These are phyloP conservation scores for Chelon auratus DNA, from an alignment of 2,797 vertebrate species.

Conservation along the genomic window DNA sequence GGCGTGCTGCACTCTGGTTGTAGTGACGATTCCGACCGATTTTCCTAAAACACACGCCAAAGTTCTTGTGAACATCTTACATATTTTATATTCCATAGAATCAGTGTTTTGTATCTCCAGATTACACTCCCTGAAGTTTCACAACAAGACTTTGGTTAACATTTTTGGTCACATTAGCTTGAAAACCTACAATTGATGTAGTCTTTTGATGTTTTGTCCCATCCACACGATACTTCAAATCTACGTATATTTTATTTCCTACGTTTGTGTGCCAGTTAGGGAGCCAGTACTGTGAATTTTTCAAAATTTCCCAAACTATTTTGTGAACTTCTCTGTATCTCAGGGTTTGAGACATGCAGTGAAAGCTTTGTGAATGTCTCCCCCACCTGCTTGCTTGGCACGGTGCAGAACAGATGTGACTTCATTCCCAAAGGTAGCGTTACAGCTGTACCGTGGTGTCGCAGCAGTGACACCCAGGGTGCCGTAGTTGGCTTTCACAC, in stretches of 20 bases:
- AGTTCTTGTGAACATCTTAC: background rate
- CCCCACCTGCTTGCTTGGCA: conserved; percentile 80
- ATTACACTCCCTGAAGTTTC: background rate
- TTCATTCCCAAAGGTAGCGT: conserved; percentile 72
- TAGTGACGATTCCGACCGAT: conserved; percentile 87
- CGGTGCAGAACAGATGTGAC: conserved; percentile 83
- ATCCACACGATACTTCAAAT: no score
- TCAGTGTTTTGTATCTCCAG: background rate
- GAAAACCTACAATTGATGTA: background rate
- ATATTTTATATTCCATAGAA: background rate
- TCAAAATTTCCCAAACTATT: no score
- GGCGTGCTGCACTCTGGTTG: conserved; percentile 87
- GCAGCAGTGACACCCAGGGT: conserved; percentile 84
- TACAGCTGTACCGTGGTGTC: conserved; percentile 68
- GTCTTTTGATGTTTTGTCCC: no score
- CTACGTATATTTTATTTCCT: no score
- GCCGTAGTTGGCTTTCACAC: conserved; percentile 87
- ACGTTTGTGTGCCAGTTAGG: no score
- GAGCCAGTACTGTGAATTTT: no score
- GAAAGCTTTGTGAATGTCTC: background rate
- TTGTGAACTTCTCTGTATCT: no score
- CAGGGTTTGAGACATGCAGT: background rate
- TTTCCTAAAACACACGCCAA: conserved; percentile 77
- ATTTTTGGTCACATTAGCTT: background rate
- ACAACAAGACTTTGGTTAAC: background rate